Evolutionary conservation across 2,797 vertebrate species (phyloP).

Genomic region (Schizothorax lantsangensis): DNA sequence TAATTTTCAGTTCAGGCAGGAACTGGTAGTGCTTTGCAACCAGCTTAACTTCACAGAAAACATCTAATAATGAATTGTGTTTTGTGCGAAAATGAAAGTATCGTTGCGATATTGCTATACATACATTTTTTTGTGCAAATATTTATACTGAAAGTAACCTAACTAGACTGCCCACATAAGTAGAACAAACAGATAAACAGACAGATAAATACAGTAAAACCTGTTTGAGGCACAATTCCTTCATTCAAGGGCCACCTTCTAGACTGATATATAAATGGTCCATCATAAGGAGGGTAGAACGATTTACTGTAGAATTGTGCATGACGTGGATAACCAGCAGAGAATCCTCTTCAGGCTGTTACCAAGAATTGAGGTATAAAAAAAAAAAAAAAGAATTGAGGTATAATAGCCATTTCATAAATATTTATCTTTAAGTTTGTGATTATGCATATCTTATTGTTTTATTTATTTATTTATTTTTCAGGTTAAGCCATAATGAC

Average conservation of each 20-base stretch:
- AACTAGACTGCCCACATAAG: neutral
- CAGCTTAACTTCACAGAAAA: too few species aligned
- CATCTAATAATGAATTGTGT: too few species aligned
- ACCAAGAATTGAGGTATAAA: neutral
- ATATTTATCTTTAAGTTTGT: neutral
- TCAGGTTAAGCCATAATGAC: slow-evolving; percentile 7
- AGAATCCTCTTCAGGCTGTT: neutral
- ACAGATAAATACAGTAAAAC: neutral
- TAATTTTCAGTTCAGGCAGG: too few species aligned
- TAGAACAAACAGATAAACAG: neutral
- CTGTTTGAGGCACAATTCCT: neutral
- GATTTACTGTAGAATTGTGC: neutral
- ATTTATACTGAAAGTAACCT: neutral
- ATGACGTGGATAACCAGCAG: neutral
- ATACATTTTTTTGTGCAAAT: neutral
- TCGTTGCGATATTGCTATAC: neutral
- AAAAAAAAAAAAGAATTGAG: neutral
- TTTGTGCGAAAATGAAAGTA: neutral
- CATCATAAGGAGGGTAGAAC: neutral
- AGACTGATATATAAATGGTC: neutral
- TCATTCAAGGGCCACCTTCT: neutral
- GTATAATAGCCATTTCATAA: neutral
- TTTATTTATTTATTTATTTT: neutral
- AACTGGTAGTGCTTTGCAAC: too few species aligned
- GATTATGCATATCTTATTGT: neutral